These are phyloP conservation scores for Palaemon carinicauda DNA, from an alignment of 1,140 invertebrate species.

Conservation along the genomic window DNA sequence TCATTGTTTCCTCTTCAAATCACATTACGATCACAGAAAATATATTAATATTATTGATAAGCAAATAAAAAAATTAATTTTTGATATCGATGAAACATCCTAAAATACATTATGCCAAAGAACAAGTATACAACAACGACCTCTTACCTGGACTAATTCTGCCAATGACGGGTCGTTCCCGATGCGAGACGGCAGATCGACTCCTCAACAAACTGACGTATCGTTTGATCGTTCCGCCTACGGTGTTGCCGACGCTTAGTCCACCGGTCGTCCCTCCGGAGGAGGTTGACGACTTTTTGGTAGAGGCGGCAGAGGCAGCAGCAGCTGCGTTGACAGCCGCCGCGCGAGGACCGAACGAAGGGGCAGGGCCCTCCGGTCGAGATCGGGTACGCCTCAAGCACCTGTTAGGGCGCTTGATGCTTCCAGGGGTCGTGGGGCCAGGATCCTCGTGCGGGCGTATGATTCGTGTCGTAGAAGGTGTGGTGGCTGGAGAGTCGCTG, in stretches of 20 bases:
- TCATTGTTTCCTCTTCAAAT: too few relatives aligned
- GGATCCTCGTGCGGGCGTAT: slow-evolving; percentile 27
- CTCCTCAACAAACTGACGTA: slow-evolving; percentile 46
- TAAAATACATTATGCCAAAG: not conserved
- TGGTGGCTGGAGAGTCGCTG: slow-evolving; percentile 26
- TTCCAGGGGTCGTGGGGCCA: slow-evolving; percentile 25
- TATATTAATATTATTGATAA: too few relatives aligned
- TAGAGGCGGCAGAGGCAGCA: not conserved
- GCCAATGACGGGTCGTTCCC: slow-evolving; percentile 35
- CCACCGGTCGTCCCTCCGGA: not conserved
- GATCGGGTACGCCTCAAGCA: slow-evolving; percentile 40
- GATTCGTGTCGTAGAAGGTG: slow-evolving; percentile 63
- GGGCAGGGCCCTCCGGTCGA: slow-evolving; percentile 37
- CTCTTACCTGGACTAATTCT: slow-evolving; percentile 51
- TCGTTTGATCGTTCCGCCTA: slow-evolving; percentile 42
- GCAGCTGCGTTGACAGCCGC: slow-evolving; percentile 6
- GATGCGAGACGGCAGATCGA: slow-evolving; percentile 45
- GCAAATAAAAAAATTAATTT: too few relatives aligned
- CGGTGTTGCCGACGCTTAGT: slow-evolving; percentile 20
- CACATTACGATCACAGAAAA: too few relatives aligned
- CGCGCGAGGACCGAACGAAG: slow-evolving; percentile 32
- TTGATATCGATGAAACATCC: not conserved
- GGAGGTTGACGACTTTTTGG: not conserved
- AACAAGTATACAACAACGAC: not conserved
- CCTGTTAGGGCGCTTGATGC: slow-evolving; percentile 29